Conservation (phyloP, 2,113 vertebrate genomes). For the Antechinus flavipes region DNA sequence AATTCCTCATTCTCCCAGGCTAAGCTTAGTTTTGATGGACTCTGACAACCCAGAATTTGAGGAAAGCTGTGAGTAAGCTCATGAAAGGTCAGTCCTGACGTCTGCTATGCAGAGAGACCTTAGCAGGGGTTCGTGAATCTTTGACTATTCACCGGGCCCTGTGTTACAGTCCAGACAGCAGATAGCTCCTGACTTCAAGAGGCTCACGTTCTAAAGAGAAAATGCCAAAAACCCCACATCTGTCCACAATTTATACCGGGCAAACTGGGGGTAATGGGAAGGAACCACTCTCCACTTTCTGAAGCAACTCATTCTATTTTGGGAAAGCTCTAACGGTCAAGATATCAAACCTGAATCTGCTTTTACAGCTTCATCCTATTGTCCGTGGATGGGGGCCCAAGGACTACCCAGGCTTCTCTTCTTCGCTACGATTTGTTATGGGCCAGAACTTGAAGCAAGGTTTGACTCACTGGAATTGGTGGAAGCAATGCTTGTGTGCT, state of each 20-base stretch:
- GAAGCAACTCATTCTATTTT: not conserved
- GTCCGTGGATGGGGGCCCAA: not conserved
- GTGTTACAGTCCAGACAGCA: not conserved
- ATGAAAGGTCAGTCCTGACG: not conserved
- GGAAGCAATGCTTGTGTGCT: no score
- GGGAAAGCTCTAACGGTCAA: not conserved
- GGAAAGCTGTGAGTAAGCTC: not conserved
- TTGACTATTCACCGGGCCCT: not conserved
- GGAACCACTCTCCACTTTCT: not conserved
- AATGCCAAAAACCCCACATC: not conserved
- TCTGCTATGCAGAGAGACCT: not conserved
- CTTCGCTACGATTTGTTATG: not conserved
- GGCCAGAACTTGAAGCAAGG: no score
- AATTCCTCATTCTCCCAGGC: slow-evolving; percentile 44
- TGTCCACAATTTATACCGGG: not conserved
- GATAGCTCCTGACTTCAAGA: not conserved
- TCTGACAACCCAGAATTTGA: not conserved
- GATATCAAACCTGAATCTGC: not conserved
- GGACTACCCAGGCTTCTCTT: not conserved
- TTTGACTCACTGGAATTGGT: no score
- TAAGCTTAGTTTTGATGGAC: not conserved
- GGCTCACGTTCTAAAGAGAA: not conserved
- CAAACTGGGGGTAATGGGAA: not conserved
- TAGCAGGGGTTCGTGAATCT: not conserved
- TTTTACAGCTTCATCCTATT: not conserved